Percentiles rank a stretch among this genome's conserved stretches.
phyloP scores from a whole-genome alignment of 2,113 vertebrate genomes.

The Numenius arquata region DNA sequence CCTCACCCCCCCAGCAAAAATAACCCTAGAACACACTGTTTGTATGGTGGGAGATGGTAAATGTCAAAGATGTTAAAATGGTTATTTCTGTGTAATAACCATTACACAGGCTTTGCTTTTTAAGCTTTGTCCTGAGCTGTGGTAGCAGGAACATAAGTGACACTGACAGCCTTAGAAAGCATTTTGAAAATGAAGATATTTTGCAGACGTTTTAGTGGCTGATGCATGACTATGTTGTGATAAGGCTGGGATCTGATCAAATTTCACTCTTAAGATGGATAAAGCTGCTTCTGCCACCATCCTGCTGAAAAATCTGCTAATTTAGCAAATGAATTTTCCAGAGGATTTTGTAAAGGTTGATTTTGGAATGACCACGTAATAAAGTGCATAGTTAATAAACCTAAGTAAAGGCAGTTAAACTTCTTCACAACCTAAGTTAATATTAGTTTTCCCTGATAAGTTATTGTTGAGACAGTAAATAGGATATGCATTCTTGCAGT shows the following conservation, averaged over 20 bases:
- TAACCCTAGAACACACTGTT: rapidly evolving
- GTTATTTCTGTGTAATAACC: background rate
- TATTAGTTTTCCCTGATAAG: background rate
- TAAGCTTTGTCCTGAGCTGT: background rate
- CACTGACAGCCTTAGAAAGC: background rate
- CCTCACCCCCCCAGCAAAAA: background rate
- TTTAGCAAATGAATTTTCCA: background rate
- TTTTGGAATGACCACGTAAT: background rate
- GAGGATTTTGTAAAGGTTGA: background rate
- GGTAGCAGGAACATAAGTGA: background rate
- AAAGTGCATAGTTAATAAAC: background rate
- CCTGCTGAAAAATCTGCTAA: background rate
- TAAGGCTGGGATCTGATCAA: background rate
- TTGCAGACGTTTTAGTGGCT: background rate
- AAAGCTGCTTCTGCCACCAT: background rate
- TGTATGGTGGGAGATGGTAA: background rate
- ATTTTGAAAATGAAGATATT: background rate
- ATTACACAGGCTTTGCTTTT: background rate
- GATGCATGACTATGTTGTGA: background rate
- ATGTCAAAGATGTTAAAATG: background rate
- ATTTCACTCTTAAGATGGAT: background rate
- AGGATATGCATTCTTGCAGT: background rate
- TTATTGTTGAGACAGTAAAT: background rate
- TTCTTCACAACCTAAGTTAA: background rate
- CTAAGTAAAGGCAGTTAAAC: background rate